Percentiles rank a stretch among this genome's conserved stretches.
These are phyloP conservation scores for Crossoptilon crossoptilon DNA, from an alignment of 2,797 vertebrate species.

Conservation along the genomic window DNA sequence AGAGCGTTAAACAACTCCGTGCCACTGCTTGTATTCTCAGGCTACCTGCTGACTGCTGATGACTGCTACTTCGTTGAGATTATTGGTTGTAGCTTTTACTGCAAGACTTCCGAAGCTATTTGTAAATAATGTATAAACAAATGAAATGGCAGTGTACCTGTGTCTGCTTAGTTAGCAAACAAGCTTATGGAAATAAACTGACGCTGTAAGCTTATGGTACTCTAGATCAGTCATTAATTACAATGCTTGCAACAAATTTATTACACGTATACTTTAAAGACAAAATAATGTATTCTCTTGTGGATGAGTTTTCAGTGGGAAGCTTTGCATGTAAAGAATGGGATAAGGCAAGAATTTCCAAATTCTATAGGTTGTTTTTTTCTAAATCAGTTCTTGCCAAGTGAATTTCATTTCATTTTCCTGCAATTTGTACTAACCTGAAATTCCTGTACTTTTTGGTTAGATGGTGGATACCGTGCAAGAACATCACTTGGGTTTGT, in stretches of 20 bases:
- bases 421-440: not conserved
- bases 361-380: not conserved
- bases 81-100: conserved; percentile 25
- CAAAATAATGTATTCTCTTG: fast-evolving
- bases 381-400: not conserved
- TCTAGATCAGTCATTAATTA: not conserved
- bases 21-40: not conserved
- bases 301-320: not conserved
- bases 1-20: not conserved
- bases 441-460: not conserved
- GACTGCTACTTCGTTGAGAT: not conserved
- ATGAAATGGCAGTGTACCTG: not conserved
- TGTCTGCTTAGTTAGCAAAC: not conserved
- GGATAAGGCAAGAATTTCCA: not conserved
- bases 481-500: not conserved
- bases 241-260: not conserved
- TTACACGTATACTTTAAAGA: no score
- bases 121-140: conserved; percentile 27
- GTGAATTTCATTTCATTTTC: not conserved
- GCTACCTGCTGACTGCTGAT: not conserved
- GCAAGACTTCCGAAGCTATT: not conserved
- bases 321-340: not conserved
- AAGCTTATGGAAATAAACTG: not conserved
- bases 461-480: not conserved
- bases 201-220: not conserved